Percentiles rank a stretch among this genome's conserved stretches.
These are phyloP conservation scores for Pluvialis apricaria DNA, from an alignment of 2,113 vertebrate genomes.

Conservation along the genomic window DNA sequence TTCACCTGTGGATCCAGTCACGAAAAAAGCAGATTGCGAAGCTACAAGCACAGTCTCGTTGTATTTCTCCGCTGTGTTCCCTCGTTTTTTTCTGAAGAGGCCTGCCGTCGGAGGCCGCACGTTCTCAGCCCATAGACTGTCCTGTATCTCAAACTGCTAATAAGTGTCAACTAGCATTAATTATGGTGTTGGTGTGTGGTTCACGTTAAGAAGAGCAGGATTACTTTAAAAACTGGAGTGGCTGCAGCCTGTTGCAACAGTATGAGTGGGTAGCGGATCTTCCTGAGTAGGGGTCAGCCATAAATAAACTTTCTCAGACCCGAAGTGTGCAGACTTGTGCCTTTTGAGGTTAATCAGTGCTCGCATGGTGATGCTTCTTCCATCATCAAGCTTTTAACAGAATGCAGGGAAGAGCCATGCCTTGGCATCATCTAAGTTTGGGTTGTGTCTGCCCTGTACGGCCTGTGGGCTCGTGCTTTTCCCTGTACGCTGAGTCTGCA, in stretches of 20 bases:
- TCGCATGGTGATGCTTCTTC: neutral
- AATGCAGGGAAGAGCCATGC: neutral
- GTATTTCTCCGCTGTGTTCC: neutral
- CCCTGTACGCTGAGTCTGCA: neutral
- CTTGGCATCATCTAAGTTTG: neutral
- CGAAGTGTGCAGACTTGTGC: neutral
- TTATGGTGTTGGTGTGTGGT: fast-evolving
- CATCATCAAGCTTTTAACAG: neutral
- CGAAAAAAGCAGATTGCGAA: neutral
- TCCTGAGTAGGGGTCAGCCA: neutral
- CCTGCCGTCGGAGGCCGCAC: neutral
- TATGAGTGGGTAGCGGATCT: fast-evolving
- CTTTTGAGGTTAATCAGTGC: neutral
- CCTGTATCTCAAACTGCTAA: neutral
- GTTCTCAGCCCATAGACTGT: neutral
- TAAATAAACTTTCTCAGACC: neutral
- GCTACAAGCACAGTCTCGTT: neutral
- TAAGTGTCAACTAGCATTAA: neutral
- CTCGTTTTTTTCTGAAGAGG: neutral
- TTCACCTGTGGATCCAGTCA: neutral
- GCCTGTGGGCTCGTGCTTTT: neutral
- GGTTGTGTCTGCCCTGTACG: neutral
- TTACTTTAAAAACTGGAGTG: neutral
- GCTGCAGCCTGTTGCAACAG: neutral
- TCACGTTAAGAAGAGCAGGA: neutral